Evolutionary conservation across 2,797 vertebrate genomes (phyloP).

Genomic region (Hyperoplus immaculatus): DNA sequence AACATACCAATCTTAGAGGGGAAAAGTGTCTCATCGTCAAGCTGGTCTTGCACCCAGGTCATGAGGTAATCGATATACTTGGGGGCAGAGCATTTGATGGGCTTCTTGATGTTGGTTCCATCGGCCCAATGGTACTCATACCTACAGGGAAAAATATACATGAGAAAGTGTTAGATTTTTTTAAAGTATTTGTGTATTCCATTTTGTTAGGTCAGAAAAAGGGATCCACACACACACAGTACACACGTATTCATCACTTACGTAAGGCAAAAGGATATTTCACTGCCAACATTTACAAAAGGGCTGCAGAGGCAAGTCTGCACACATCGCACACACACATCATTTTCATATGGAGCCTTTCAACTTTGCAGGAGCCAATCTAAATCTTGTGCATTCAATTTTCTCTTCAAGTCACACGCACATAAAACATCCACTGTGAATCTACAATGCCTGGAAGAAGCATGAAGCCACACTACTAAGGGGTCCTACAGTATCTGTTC

Average conservation of each 20-base stretch:
- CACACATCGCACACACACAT: not conserved
- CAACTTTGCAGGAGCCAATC: not conserved
- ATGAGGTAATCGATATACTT: slow-evolving; percentile 99
- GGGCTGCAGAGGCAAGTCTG: not conserved
- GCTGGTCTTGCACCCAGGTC: slow-evolving; percentile 99
- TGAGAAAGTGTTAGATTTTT: not conserved
- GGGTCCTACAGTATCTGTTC: not conserved
- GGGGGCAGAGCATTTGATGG: slow-evolving; percentile 98
- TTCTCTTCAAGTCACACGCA: not conserved
- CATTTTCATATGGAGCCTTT: not conserved
- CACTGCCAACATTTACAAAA: not conserved
- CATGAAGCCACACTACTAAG: not conserved
- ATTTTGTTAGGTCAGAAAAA: not conserved
- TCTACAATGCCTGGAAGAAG: not conserved
- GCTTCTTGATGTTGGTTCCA: slow-evolving; percentile 98
- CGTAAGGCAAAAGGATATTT: not conserved
- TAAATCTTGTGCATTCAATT: not conserved
- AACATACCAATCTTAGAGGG: slow-evolving; percentile 96
- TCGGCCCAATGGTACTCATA: slow-evolving; percentile 99
- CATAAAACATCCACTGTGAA: slow-evolving; percentile 11
- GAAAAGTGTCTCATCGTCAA: slow-evolving; percentile 98
- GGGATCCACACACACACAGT: not conserved
- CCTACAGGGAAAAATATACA: slow-evolving; percentile 74
- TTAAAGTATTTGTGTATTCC: not conserved
- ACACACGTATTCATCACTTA: not conserved